Conservation (phyloP, 2,888 invertebrate genomes). For the Cyaniris semiargus region DNA sequence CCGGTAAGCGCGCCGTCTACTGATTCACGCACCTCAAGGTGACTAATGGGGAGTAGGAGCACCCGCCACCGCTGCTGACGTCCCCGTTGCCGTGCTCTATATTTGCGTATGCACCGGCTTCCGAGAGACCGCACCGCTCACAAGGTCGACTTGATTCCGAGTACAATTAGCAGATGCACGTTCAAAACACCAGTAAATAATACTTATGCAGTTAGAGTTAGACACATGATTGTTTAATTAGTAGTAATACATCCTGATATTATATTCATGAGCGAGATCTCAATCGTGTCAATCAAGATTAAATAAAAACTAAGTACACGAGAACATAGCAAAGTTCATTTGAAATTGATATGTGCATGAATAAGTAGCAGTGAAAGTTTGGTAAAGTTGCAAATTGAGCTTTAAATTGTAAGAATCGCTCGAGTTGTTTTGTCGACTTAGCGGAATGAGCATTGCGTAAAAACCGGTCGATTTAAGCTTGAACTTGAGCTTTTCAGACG, state of each 20-base stretch:
- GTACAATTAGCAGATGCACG: background rate
- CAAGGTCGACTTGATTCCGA: background rate
- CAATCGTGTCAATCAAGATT: background rate
- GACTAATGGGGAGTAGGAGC: slow-evolving; percentile 49
- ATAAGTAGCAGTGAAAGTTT: background rate
- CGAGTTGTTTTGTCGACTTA: background rate
- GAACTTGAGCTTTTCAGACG: slow-evolving; percentile 36
- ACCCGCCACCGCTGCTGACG: slow-evolving; percentile 38
- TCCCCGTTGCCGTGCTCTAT: slow-evolving; percentile 35
- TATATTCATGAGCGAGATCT: background rate
- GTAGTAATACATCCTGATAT: background rate
- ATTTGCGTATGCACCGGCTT: background rate
- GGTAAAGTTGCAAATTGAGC: background rate
- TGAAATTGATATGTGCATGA: background rate
- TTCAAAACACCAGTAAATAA: background rate
- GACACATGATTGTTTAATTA: background rate
- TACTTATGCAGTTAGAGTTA: background rate
- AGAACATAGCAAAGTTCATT: background rate
- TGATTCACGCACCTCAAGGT: slow-evolving; percentile 78
- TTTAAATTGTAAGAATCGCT: background rate
- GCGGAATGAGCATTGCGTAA: background rate
- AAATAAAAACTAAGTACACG: background rate
- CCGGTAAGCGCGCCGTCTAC: slow-evolving; percentile 72
- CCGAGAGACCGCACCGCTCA: background rate
- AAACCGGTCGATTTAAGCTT: slow-evolving; percentile 25